These are phyloP conservation scores for Geodia barretti DNA, from an alignment of 37 sponge, comb jelly and placozoan genomes.

Conservation along the genomic window DNA sequence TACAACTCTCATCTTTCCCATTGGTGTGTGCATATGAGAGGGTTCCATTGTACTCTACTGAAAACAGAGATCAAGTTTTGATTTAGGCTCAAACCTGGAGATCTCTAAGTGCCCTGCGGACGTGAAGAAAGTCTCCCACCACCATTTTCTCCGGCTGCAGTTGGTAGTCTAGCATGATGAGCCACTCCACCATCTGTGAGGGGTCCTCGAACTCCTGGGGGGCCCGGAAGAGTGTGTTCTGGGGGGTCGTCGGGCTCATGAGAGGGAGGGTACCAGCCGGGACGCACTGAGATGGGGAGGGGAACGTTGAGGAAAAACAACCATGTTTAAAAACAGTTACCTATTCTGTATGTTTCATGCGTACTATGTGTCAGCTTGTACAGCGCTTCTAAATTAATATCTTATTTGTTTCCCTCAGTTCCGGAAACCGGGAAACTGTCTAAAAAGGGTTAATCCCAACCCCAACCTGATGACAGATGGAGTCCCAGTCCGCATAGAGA, in stretches of 20 bases:
- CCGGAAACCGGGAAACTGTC: too few relatives aligned
- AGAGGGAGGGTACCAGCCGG: conserved; percentile 53
- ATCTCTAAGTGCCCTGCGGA: conserved; percentile 18
- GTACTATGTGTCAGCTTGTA: too few relatives aligned
- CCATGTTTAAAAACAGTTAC: too few relatives aligned
- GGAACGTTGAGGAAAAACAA: too few relatives aligned
- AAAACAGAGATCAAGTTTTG: neutral
- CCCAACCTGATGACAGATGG: conserved; percentile 30
- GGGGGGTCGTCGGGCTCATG: conserved; percentile 16
- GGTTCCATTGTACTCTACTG: too few relatives aligned
- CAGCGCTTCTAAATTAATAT: too few relatives aligned
- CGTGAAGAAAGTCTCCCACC: conserved; percentile 19
- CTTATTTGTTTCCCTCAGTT: too few relatives aligned
- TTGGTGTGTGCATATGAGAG: too few relatives aligned
- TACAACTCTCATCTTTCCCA: too few relatives aligned
- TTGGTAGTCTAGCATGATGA: conserved; percentile 33
- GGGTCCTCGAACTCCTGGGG: conserved; percentile 38
- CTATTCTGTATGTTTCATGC: too few relatives aligned
- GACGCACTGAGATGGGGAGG: conserved; percentile 34
- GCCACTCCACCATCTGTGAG: conserved; percentile 51
- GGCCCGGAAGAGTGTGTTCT: conserved; percentile 10
- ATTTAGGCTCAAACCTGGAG: neutral
- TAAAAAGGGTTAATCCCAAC: too few relatives aligned
- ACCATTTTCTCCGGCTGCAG: conserved; percentile 21
- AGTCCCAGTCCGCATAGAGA: conserved; percentile 45